Evolutionary conservation across 2,113 vertebrate species (phyloP), one percentile per base, ranked within the genome.

Genomic region (Bujurquina vittata): DNA sequence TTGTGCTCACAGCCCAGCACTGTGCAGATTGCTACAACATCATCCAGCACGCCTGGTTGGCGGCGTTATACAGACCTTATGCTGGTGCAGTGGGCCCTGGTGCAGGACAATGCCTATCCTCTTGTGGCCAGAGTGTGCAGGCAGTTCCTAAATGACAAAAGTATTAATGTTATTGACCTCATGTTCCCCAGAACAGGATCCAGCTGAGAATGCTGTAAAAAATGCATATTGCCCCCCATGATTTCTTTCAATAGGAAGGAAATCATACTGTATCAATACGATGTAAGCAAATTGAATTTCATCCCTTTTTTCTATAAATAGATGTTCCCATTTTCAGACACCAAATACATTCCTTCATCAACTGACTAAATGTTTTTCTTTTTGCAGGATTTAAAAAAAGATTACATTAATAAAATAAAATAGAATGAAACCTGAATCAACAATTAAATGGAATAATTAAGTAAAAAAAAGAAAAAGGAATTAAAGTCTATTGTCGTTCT

Each of bases 281-380:
- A 59, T 26, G 60, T 46, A 65, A 37, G 56, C n/a, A 65, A 31
- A 22, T 52, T 60, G 40, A 62, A 83, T 77, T 52, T 67, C 55
- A 49, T 69, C 79, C 79, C 37, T 33, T 1, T 57, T 74, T 26
- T 55, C 59, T 67, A 69, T 60, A 26, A 60, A 62, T 72, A 62
- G 46, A 2, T 40, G 52, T 63, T 69, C 37, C n/a, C 29, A 55
- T 83, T 85, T 65, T 52, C 56, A 85, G 59, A 75, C 29, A 54
- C 23, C 54, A 37, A 60, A 60, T 62, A 54, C 17, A 56, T n/a
- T 10, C 11, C n/a, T 7, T 81, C 26, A 49, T 18, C 2, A 55
- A 31, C 7, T 46, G 8, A 67, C 37, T 49, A 37, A 85, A 65
- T 23, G 2, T 10, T 55, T 81, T 73, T 56, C 22, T 40, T 58